Base-by-base conservation (phyloP, 1,140 invertebrate genomes). In the Drosophila seguyi region DNA sequence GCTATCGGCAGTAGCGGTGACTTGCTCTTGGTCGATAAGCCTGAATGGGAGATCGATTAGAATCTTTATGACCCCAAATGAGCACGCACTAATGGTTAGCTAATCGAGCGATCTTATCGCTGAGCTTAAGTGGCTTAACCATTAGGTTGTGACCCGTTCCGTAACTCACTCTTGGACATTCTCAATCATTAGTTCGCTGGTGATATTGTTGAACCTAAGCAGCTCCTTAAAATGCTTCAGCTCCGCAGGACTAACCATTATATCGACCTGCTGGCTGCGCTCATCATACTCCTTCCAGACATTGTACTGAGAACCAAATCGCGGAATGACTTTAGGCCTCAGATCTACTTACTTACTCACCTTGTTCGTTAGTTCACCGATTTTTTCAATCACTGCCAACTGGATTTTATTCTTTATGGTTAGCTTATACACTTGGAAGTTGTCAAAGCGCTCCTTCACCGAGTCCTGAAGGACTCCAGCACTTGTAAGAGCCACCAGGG, bases 241-340 rank as follows among this genome's bases (percentile, higher is more conserved):
- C 25, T 86, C 71, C 6, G 38, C 29, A 6, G 90, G 90, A 55
- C 62, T 75, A 16, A 91, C 90, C 90, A 91, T 91, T 6, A 91
- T 77, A 14, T 91, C 63, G 36, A 91, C 16, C 45, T 90, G 55
- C 44, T 81, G 69, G 7, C 45, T 52, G 8, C 27, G 56, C 29
- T 62, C 68, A 57, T 91, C 84, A 10, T 86, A 91, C 1, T 91
- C 81, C 74, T 90, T 91, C 90, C 90, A 91, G 14, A 91, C 50
- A n/a, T 86, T 82, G 31, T 79, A 86, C 90, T 91, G 47, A 55
- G 25, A 10, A 42, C 11, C 5, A 31, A 22, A 27, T 31, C 16
- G 13, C 1, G 3, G 1, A 0, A 2, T 63, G 4, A n/a, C 2
- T 13, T 16, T 34, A 4, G 1, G 6, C 6, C 1, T 27, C 1